Evolutionary conservation across 1,140 invertebrate genomes (phyloP), one percentile per base, ranked within the genome.

Genomic region (Archegozetes longisetosus): DNA sequence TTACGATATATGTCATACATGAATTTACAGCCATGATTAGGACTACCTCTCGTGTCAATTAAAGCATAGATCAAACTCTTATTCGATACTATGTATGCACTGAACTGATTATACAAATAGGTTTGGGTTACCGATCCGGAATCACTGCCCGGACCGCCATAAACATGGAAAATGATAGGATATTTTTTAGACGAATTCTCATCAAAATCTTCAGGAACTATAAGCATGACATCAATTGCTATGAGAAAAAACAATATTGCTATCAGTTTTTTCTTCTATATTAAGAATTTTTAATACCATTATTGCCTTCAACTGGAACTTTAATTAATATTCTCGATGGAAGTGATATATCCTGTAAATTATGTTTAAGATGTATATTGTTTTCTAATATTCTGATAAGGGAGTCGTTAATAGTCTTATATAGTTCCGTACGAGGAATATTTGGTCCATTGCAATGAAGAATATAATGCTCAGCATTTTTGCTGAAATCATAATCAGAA

Each of bases 41-140:
- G 85, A 0, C 87, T 83, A 17, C 91, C 91, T 58, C 92, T 77
- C 0, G 86, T 89, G 76, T 96, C 92, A 54, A 94, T 89, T 59
- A 80, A 74, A 52, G 83, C 84, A 71, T 90, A 87, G 61, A 73
- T 67, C 23, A 70, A 59, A 47, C 70, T n/a, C 52, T 40, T 24
- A 13, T 58, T 63, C 52, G 68, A 70, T 13, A 66, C 63, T 58
- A 75, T 53, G 61, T 73, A 74, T 20, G 68, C 68, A 24, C 67
- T 64, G 70, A 71, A 75, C 32, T 51, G 46, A 46, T 66, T 67
- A 1, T 74, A 62, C 40, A 61, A 51, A 62, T 70, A 74, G 27
- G 20, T 28, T 20, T 95, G 90, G 0, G 82, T 83, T 6, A 40
- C 32, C 17, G 32, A 40, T 40, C 32, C 32, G 32, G 6, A 6